Evolutionary conservation across 2,113 vertebrate genomes (phyloP).

Genomic region (Chaenogobius annularis): DNA sequence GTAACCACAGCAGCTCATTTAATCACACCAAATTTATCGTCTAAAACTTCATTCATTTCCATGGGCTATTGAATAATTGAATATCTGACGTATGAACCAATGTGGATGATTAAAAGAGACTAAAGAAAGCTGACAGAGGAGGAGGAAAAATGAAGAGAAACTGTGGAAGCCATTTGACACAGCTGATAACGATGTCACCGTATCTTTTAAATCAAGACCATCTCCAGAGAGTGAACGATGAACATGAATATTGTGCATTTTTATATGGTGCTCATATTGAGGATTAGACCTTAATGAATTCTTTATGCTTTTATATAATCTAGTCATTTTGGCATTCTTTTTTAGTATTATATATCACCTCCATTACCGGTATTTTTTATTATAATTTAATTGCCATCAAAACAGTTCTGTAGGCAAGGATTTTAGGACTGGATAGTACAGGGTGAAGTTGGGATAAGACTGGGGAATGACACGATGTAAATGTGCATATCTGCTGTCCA

Average conservation of each 20-base stretch:
- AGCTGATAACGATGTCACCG: conserved; percentile 13
- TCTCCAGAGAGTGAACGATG: conserved; percentile 15
- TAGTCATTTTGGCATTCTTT: background rate
- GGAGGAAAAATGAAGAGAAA: conserved; percentile 24
- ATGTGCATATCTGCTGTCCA: no score
- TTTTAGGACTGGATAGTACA: no score
- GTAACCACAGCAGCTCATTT: conserved; percentile 11
- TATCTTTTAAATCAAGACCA: conserved; percentile 20
- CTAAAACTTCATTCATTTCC: conserved; percentile 33
- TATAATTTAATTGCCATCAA: no score
- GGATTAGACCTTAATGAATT: background rate
- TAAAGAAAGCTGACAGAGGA: conserved; percentile 30
- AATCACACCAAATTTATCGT: conserved; percentile 39
- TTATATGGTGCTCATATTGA: background rate
- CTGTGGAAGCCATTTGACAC: conserved; percentile 21
- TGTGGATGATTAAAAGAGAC: conserved; percentile 41
- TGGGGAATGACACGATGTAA: no score
- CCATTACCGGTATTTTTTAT: no score
- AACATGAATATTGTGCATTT: background rate
- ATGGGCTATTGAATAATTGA: conserved; percentile 50
- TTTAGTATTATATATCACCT: background rate
- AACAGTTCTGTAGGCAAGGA: no score
- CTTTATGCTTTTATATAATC: background rate
- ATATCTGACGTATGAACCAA: conserved; percentile 24
- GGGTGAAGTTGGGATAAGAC: no score